Conservation (phyloP, 2,113 vertebrate species). For the Andinoacara biseriatus region DNA sequence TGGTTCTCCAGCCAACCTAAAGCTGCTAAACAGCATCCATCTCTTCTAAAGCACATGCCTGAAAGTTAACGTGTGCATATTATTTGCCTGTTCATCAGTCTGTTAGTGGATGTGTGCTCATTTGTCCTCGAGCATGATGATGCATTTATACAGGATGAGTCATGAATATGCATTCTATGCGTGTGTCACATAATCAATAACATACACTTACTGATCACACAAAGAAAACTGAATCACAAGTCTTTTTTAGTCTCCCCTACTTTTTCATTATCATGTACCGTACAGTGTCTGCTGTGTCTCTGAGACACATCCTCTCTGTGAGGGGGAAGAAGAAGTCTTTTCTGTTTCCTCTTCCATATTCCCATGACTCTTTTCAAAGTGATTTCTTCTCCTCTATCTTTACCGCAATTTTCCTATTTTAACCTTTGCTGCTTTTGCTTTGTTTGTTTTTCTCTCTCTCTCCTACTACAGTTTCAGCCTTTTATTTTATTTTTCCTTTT, state of each 20-base stretch:
- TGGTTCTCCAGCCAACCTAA: neutral
- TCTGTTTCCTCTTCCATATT: neutral
- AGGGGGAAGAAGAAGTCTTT: no score
- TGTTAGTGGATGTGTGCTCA: neutral
- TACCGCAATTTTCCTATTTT: constrained; percentile 6
- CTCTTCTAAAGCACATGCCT: neutral
- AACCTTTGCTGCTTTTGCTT: neutral
- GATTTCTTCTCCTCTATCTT: neutral
- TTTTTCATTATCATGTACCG: neutral
- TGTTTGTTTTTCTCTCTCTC: neutral
- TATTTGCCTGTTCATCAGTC: neutral
- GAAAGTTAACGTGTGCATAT: neutral
- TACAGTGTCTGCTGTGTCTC: neutral
- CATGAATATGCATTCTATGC: neutral
- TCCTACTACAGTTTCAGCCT: neutral
- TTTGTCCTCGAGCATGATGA: neutral
- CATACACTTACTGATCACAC: constrained; percentile 43
- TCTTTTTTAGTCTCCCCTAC: neutral
- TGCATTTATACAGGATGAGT: neutral
- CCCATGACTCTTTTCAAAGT: neutral
- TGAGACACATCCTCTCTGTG: no score
- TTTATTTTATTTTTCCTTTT: constrained; percentile 2
- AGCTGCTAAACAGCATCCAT: neutral
- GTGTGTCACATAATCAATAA: constrained; percentile 47
- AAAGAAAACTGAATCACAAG: constrained; percentile 13